phyloP scores from a whole-genome alignment of 2,113 vertebrate genomes.

The Melanotaenia duboulayi region DNA sequence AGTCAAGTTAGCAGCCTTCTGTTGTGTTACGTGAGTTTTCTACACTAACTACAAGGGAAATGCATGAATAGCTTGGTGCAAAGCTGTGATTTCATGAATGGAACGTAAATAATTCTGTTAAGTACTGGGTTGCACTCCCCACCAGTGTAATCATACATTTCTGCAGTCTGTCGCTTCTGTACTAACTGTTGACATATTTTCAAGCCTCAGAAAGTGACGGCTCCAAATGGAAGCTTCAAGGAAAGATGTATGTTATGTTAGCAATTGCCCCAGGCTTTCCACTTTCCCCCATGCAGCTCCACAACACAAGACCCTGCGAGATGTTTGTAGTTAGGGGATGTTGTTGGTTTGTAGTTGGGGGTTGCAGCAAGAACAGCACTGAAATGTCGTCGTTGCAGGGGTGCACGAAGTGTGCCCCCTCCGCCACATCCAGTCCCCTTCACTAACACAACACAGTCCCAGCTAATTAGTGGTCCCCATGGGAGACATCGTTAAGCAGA shows the following conservation, averaged over 20 bases:
- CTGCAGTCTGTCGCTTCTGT: constrained; percentile 52
- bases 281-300: constrained; percentile 61
- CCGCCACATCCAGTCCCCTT: constrained; percentile 75
- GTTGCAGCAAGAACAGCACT: constrained; percentile 54
- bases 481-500: constrained; percentile 85
- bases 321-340: constrained; percentile 78
- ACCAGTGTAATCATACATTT: constrained; percentile 42
- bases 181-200: constrained; percentile 63
- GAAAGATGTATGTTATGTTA: constrained; percentile 74
- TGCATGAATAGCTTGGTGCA: constrained; percentile 31
- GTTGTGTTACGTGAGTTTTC: constrained; percentile 24
- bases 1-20: constrained; percentile 42
- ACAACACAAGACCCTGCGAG: constrained; percentile 62
- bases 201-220: constrained; percentile 55
- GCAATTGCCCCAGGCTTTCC: constrained; percentile 60
- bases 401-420: constrained; percentile 69
- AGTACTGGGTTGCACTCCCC: constrained; percentile 27
- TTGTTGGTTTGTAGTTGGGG: constrained; percentile 44
- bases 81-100: constrained; percentile 48
- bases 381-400: constrained; percentile 71
- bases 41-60: constrained; percentile 13
- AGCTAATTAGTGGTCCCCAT: constrained; percentile 87
- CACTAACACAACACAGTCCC: constrained; percentile 85
- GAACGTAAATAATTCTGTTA: constrained; percentile 36
- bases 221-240: constrained; percentile 60